Base-by-base conservation (phyloP, 2,888 invertebrate species). In the Notodonta ziczac region DNA sequence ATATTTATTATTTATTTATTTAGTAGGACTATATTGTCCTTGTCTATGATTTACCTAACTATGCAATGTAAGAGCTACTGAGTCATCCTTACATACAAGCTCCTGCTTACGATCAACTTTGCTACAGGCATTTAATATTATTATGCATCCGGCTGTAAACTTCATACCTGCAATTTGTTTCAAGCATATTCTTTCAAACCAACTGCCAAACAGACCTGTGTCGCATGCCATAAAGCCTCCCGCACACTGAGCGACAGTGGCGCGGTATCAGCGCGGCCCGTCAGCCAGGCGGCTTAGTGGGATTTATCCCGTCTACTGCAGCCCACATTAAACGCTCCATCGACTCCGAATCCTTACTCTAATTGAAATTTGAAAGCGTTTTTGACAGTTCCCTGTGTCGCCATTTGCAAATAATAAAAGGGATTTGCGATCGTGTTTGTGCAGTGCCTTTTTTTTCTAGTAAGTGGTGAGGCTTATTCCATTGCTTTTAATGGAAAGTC, bases 301-400 rank as follows among this genome's bases (percentile, higher is more conserved):
- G 82, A 75, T 79, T 84, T 80, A 78, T 76, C 70, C 75, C 73
- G 76, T 68, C 75, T 74, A 77, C 69, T 78, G 77, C 77, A 77
- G 76, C 73, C 73, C 75, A 80, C 81, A 83, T 87, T 83, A 85
- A 82, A 77, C 85, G 87, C 83, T 73, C 84, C 84, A 85, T 85
- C 84, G 85, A 73, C 72, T 73, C 60, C 73, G 72, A 82, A 85
- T 78, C 83, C 84, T 75, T 74, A 74, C 81, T 80, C 84, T 85
- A 85, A 86, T 86, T 86, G 85, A 85, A 84, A 83, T 86, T 85
- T 85, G 83, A 83, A 85, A 85, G 81, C 81, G 73, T 83, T 86
- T 86, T 84, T 83, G 85, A 85, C 86, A 84, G 81, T 74, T 75
- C 77, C 73, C 76, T 78, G 67, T 74, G 70, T 68, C 66, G 73